phyloP scores from a whole-genome alignment of 2,113 vertebrate species.

The Panthera leo region DNA sequence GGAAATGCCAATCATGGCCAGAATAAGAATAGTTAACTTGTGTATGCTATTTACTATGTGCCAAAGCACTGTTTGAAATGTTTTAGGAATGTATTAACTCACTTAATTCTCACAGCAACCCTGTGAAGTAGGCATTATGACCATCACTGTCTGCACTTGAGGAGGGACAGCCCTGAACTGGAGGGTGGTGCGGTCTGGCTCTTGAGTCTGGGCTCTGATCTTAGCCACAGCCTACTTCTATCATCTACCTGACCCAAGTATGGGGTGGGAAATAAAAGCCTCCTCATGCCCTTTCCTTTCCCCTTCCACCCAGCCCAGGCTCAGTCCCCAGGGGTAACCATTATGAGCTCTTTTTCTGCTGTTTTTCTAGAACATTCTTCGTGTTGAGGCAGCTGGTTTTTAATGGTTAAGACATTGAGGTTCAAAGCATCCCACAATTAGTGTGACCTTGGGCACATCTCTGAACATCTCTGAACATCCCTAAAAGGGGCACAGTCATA shows the following conservation, averaged over 20 bases:
- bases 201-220: neutral
- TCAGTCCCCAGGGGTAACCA: neutral
- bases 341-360: neutral
- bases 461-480: neutral
- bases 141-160: too few species aligned
- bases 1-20: neutral
- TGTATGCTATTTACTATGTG: neutral
- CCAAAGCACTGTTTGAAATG: neutral
- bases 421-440: neutral
- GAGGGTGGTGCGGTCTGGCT: neutral
- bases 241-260: neutral
- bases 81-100: neutral
- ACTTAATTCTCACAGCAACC: neutral
- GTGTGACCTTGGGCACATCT: neutral
- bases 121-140: neutral
- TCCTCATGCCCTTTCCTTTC: neutral
- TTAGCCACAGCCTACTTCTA: neutral
- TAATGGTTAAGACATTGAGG: neutral
- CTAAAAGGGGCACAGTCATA: neutral
- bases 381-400: neutral
- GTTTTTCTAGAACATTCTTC: neutral
- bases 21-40: neutral
- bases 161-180: too few species aligned
- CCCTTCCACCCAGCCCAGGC: neutral
- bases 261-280: neutral